These are phyloP conservation scores for Patella depressa DNA, from an alignment of 2,888 invertebrate genomes.

Conservation along the genomic window DNA sequence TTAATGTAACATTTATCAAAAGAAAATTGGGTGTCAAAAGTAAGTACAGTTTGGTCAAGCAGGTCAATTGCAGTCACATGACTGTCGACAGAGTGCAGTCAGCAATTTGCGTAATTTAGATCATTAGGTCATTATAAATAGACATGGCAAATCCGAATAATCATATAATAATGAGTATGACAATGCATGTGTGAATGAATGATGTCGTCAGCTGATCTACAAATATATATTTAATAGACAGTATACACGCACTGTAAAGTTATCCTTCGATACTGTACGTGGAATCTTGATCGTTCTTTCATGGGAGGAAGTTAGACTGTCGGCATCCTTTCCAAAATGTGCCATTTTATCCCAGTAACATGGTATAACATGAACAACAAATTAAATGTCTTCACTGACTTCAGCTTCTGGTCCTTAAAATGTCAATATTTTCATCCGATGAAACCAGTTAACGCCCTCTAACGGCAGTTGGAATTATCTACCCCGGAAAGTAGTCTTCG, in stretches of 20 bases:
- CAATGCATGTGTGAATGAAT: too few species aligned
- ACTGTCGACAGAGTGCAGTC: background rate
- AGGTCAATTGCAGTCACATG: too few species aligned
- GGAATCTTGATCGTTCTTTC: slow-evolving; percentile 54
- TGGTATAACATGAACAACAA: slow-evolving; percentile 6
- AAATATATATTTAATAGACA: too few species aligned
- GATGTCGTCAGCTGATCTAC: too few species aligned
- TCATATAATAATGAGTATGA: too few species aligned
- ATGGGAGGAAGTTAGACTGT: slow-evolving; percentile 52
- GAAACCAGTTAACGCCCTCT: too few species aligned
- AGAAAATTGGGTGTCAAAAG: too few species aligned
- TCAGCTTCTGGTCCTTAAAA: background rate
- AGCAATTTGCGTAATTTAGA: background rate
- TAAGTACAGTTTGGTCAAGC: too few species aligned
- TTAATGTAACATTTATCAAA: too few species aligned
- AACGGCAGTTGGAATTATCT: too few species aligned
- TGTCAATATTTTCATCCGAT: background rate
- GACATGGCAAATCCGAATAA: too few species aligned
- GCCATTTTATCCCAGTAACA: slow-evolving; percentile 53
- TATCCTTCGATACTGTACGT: slow-evolving; percentile 59
- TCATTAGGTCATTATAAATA: background rate
- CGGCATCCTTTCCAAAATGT: slow-evolving; percentile 62
- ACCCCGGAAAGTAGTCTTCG: too few species aligned
- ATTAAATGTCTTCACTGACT: background rate
- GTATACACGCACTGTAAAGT: slow-evolving; percentile 55